phyloP scores from a whole-genome alignment of 2,797 vertebrate genomes.

The Meda fulgida region DNA sequence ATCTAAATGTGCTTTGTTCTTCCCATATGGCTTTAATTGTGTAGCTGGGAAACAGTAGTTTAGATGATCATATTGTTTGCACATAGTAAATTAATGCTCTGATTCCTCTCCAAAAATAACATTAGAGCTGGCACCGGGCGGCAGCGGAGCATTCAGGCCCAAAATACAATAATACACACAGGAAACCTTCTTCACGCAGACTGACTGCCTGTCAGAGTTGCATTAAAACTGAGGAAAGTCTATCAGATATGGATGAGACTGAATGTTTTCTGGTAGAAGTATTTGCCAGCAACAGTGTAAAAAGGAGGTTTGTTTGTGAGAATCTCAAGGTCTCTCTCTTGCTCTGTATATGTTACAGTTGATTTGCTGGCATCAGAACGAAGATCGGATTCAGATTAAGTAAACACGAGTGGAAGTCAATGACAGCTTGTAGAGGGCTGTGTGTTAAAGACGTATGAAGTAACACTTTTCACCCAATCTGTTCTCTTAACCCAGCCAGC shows the following conservation, averaged over 20 bases:
- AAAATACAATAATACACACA: slow-evolving; percentile 48
- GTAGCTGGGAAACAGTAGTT: slow-evolving; percentile 56
- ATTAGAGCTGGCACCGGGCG: slow-evolving; percentile 46
- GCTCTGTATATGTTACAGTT: slow-evolving; percentile 29
- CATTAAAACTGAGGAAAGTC: slow-evolving; percentile 31
- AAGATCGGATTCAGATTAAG: slow-evolving; percentile 41
- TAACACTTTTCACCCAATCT: slow-evolving; percentile 9
- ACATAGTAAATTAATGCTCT: slow-evolving; percentile 50
- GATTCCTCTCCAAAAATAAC: slow-evolving; percentile 56
- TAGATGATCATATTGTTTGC: slow-evolving; percentile 59
- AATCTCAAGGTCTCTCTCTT: slow-evolving; percentile 28
- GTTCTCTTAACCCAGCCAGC: neutral
- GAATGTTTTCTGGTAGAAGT: slow-evolving; percentile 17
- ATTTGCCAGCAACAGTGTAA: slow-evolving; percentile 36
- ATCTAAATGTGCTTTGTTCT: slow-evolving; percentile 41
- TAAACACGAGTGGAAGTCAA: slow-evolving; percentile 34
- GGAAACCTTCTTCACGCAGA: slow-evolving; percentile 41
- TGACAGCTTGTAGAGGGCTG: slow-evolving; percentile 37
- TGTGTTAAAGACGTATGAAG: slow-evolving; percentile 20
- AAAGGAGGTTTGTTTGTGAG: slow-evolving; percentile 30
- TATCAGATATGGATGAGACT: slow-evolving; percentile 22
- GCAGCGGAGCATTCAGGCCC: slow-evolving; percentile 21
- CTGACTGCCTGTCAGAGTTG: slow-evolving; percentile 36
- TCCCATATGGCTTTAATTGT: slow-evolving; percentile 57
- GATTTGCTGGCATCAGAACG: slow-evolving; percentile 32